Evolutionary conservation across 2,888 invertebrate genomes (phyloP).

Genomic region (Leptinotarsa peninsularis): DNA sequence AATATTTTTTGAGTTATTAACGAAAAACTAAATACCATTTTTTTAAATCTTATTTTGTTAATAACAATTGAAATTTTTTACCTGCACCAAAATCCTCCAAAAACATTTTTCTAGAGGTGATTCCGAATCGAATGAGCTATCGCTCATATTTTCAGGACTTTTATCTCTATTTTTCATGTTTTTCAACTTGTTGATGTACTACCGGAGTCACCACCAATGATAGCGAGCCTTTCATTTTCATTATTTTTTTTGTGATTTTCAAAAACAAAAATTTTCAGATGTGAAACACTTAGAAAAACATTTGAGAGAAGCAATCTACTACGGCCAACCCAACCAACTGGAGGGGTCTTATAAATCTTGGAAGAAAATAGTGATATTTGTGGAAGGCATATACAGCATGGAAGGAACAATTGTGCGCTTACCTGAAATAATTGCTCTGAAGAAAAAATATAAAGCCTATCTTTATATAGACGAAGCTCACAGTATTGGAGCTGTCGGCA

Average conservation of each 20-base stretch:
- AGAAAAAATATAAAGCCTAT: slow-evolving; percentile 94
- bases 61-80: no score
- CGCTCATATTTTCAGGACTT: no score
- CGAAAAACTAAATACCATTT: no score
- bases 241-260: background rate
- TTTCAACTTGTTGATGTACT: no score
- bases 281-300: slow-evolving; percentile 84
- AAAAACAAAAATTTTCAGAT: slow-evolving; percentile 68
- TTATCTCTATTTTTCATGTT: no score
- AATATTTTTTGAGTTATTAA: no score
- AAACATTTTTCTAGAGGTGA: no score
- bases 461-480: slow-evolving; percentile 99
- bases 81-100: no score
- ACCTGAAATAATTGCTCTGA: slow-evolving; percentile 87
- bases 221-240: no score
- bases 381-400: slow-evolving; percentile 99
- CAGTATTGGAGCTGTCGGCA: slow-evolving; percentile 94
- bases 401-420: slow-evolving; percentile 95
- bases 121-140: no score
- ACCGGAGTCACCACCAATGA: no score
- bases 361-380: slow-evolving; percentile 92
- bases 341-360: slow-evolving; percentile 73
- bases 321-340: slow-evolving; percentile 81
- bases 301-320: slow-evolving; percentile 79
- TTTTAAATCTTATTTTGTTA: no score